Evolutionary conservation across 2,797 vertebrate genomes (phyloP), one percentile per base, ranked within the genome.

Genomic region (Chromis chromis): DNA sequence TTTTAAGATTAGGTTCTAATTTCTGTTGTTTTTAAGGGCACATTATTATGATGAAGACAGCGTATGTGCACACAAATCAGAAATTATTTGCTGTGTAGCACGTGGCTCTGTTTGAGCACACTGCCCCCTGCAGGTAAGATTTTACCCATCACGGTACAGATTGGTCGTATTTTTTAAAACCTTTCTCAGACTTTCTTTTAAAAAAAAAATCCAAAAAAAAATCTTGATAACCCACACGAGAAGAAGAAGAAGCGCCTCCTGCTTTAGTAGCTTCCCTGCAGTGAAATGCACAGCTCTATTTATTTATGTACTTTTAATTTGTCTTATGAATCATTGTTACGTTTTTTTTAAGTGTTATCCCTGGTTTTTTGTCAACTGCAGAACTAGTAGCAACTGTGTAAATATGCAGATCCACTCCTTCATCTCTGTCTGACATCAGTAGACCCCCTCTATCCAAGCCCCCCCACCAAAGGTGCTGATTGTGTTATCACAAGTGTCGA

Each of bases 351-450:
- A 78, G 65, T 83, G 74, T 86, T 88, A 67, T 85, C 68, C 76
- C 59, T 69, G 54, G 40, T 79, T 78, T 49, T 53, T 64, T 76
- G 16, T 85, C 60, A 82, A 88, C 71, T 83, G 91, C 92, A 90
- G 90, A 91, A 92, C 82, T 85, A 81, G 91, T 93, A 94, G 94
- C 94, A 93, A 90, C 84, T 83, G 88, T 94, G 91, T 94, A 93
- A 93, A 94, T 93, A 93, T 89, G 81, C 89, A 92, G 90, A 88
- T 88, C 81, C 86, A 74, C 86, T 85, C 89, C 65, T 49, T 67
- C 58, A 46, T 69, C 71, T 71, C 62, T 25, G 44, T 79, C 55
- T 75, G 67, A 61, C 60, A 14, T 72, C 74, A 50, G 67, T 52
- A 65, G 42, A 52, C 54, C 55, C 25, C 62, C 40, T 58, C 64